Percentiles rank a stretch among this genome's conserved stretches.
phyloP scores from a whole-genome alignment of 2,888 invertebrate genomes.

The Antheraea assamensis region DNA sequence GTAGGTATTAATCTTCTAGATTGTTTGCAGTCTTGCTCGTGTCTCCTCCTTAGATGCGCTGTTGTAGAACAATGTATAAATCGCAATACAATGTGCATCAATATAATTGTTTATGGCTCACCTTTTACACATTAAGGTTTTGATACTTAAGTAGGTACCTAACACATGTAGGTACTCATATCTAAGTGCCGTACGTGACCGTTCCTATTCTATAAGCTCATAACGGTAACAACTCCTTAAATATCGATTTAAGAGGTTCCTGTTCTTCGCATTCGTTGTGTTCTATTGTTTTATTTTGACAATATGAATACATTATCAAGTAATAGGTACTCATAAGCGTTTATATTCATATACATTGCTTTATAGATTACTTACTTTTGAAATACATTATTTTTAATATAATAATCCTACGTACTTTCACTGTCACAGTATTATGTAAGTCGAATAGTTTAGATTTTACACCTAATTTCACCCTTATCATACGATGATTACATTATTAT shows the following conservation, averaged over 20 bases:
- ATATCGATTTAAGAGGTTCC: constrained; percentile 9
- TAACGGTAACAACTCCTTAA: constrained; percentile 16
- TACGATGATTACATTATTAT: too few relatives aligned
- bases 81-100: background rate
- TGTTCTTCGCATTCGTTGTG: constrained; percentile 7
- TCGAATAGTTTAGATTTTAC: background rate
- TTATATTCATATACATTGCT: background rate
- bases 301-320: constrained; percentile 11
- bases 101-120: background rate
- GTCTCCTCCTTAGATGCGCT: too few relatives aligned
- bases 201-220: constrained; percentile 8
- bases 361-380: background rate
- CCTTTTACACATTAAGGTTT: background rate
- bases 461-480: background rate
- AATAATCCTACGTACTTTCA: background rate
- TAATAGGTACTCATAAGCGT: background rate
- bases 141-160: background rate
- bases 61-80: background rate
- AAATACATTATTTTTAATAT: background rate
- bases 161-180: background rate
- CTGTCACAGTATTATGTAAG: background rate
- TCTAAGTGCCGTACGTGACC: constrained; percentile 8
- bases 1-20: too few relatives aligned
- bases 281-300: constrained; percentile 15
- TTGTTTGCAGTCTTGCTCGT: too few relatives aligned